phyloP scores from a whole-genome alignment of 2,888 invertebrate species.

The Iselma pallidipennis region DNA sequence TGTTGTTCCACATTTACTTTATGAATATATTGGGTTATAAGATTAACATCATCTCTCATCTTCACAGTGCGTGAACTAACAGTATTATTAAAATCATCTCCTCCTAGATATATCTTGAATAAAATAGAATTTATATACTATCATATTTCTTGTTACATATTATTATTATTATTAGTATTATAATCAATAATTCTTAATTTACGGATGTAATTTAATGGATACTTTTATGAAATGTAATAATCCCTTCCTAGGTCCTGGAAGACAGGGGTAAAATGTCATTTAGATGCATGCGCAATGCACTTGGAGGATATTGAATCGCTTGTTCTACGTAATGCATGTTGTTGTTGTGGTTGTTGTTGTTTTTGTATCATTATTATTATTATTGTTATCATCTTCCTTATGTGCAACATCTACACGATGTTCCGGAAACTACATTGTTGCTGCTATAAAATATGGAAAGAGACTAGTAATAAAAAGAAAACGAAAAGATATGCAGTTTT shows the following conservation, averaged over 20 bases:
- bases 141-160: neutral
- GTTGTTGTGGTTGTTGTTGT: conserved; percentile 6
- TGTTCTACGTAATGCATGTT: conserved; percentile 29
- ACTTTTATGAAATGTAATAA: neutral
- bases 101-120: conserved; percentile 5
- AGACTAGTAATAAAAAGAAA: neutral
- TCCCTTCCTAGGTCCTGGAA: neutral
- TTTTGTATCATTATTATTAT: neutral
- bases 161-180: conserved; percentile 8
- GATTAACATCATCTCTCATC: conserved; percentile 30
- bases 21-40: conserved; percentile 33
- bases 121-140: too few species aligned
- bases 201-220: neutral
- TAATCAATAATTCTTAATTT: conserved; percentile 4
- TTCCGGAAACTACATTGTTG: conserved; percentile 2
- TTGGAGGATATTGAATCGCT: conserved; percentile 33
- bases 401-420: neutral
- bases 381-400: neutral
- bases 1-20: conserved; percentile 25
- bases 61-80: conserved; percentile 21
- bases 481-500: too few species aligned
- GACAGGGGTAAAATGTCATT: conserved; percentile 3
- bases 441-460: neutral
- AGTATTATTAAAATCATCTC: conserved; percentile 7
- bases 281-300: conserved; percentile 29